Evolutionary conservation across 35 echinoderm and acorn worm species (phyloP).

Genomic region (Acanthaster planci): DNA sequence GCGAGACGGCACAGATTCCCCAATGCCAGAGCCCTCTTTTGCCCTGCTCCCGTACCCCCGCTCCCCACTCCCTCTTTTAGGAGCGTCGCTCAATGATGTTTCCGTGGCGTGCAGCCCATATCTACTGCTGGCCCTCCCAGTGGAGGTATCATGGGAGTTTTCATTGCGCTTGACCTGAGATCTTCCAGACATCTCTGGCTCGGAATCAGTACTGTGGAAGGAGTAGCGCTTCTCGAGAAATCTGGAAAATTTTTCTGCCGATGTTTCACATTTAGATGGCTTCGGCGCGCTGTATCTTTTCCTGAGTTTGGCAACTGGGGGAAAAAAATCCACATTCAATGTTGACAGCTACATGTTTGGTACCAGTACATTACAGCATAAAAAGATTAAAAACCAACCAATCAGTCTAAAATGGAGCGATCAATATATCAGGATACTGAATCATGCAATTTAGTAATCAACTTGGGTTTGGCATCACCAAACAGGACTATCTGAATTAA

Average conservation of each 20-base stretch:
- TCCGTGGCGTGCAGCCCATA: not conserved
- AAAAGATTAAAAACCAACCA: too few species aligned
- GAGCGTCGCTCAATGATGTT: not conserved
- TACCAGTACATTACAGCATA: too few species aligned
- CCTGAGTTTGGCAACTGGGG: slow-evolving; percentile 71
- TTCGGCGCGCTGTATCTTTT: slow-evolving; percentile 61
- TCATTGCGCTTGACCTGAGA: not conserved
- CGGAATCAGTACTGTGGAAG: not conserved
- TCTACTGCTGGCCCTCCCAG: not conserved
- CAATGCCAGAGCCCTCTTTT: slow-evolving; percentile 32
- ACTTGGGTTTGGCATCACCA: too few species aligned
- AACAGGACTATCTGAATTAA: too few species aligned
- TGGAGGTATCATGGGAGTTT: not conserved
- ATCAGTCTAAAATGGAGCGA: too few species aligned
- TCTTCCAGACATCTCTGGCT: slow-evolving; percentile 14
- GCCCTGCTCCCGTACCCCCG: slow-evolving; percentile 81
- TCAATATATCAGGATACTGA: too few species aligned
- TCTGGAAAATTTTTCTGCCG: slow-evolving; percentile 26
- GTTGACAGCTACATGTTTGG: too few species aligned
- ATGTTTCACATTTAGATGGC: slow-evolving; percentile 58
- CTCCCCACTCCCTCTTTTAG: slow-evolving; percentile 67
- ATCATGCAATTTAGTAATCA: too few species aligned
- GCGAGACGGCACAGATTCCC: not conserved
- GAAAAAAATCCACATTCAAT: not conserved
- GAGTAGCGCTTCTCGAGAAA: slow-evolving; percentile 37